Conservation (phyloP, 2,797 vertebrate genomes). For the Nasua narica region DNA sequence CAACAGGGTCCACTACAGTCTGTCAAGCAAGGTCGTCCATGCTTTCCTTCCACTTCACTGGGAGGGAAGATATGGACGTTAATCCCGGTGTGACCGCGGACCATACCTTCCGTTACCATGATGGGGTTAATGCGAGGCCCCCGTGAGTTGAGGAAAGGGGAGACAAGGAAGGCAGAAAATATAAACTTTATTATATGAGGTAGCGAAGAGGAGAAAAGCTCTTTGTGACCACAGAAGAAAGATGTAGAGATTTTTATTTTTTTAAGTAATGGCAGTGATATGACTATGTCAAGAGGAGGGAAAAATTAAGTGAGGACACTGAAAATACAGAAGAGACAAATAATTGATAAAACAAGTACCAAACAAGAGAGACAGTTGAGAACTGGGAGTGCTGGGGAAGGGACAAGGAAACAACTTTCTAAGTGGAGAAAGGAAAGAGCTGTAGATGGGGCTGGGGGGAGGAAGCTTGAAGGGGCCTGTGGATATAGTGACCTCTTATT, state of each 20-base stretch:
- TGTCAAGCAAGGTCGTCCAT: background rate
- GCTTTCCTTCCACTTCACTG: background rate
- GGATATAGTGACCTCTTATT: background rate
- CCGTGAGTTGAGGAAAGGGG: background rate
- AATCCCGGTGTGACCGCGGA: too few species aligned
- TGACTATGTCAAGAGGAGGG: too few species aligned
- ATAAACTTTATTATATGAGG: background rate
- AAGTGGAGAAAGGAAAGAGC: background rate
- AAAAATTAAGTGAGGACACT: background rate
- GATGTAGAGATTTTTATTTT: background rate
- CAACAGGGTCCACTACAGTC: too few species aligned
- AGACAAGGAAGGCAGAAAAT: background rate
- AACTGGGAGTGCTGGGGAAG: background rate
- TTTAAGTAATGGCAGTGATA: background rate
- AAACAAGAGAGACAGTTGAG: background rate
- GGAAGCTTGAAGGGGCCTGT: background rate
- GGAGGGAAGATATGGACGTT: background rate
- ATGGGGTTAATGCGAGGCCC: background rate
- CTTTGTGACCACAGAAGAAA: background rate
- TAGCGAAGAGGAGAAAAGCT: background rate
- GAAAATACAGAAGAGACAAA: background rate
- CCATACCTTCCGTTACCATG: too few species aligned
- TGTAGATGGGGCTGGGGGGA: background rate
- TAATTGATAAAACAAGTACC: background rate
- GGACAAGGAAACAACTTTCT: background rate